Evolutionary conservation across 2,888 invertebrate genomes (phyloP), one percentile per base, ranked within the genome.

Genomic region (Nemotelus nigrinus): DNA sequence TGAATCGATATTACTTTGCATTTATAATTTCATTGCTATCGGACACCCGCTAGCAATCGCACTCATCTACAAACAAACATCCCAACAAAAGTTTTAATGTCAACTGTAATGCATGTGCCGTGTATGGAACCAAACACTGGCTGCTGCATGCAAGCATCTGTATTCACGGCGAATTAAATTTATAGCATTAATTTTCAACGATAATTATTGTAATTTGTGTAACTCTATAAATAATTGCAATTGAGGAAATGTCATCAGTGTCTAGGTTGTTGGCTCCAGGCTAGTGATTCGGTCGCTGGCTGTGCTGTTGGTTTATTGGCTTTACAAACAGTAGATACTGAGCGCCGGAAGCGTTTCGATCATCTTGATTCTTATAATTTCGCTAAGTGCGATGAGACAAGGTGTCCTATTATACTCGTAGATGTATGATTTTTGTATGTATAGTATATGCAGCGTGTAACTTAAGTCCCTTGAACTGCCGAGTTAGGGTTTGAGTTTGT

Each of bases 211-310:
- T 74, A 63, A 74, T 74, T 63, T 63, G 74, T 63, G 63, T 50
- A 74, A 45, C 60, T 74, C 74, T 74, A 74, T 74, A 74, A 74
- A 74, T 74, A 74, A 74, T 48, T 60, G 63, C 74, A 74, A 74
- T 74, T 74, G 63, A 74, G 74, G 48, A 74, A 74, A 74, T 74
- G 74, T 74, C 74, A 74, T 74, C 74, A 48, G 45, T 10, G 48
- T 41, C 57, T 57, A 68, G 67, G 48, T 25, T 39, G 48, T 39
- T 67, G 50, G 67, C 67, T 10, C 67, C 39, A 48, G 50, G 60
- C 60, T 57, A 57, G 25, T 57, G 57, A 25, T 25, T 57, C 10
- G 25, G 57, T 57, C 57, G 10, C 53, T 25, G 57, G 10, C 57
- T 57, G 3, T 57, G n/a, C 57, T 10, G 8, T 7, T 7, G 57